Base-by-base conservation (phyloP, 1,140 invertebrate genomes). In the Drosophila mauritiana region DNA sequence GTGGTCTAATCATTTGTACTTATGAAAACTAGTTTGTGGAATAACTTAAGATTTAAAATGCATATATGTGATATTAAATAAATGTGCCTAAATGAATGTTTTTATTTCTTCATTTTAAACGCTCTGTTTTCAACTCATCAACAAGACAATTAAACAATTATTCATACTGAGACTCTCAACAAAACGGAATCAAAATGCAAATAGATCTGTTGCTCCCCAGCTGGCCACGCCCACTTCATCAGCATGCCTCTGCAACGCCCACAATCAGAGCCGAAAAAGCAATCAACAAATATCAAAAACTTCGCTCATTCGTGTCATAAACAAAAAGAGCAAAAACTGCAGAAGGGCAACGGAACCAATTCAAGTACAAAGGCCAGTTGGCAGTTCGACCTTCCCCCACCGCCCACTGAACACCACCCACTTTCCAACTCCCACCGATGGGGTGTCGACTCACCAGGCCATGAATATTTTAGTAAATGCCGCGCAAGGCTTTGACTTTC, bases 241-340 rank as follows among this genome's bases (percentile, higher is more conserved):
- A 49, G 40, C 56, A 68, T 57, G 34, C 73, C 25, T 52, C 57
- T 55, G 57, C 10, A 15, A 34, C 43, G 43, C 34, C 68, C 68
- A 67, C 75, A 79, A 83, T 82, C 80, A 82, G 40, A 65, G 79
- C 43, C 72, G 53, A 62, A 80, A 65, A 84, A 73, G 82, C 82
- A 85, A 85, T 85, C 82, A 85, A 78, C 82, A 85, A 85, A 85
- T 85, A 85, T 85, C 82, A 85, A 86, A 84, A 85, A 85, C 82
- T 85, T 78, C 70, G 64, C 73, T 85, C 57, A 85, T 85, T 80
- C 73, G 77, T 74, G 73, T 63, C 73, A 76, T 77, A 85, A 80
- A 80, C 80, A 84, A 84, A 79, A 85, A 80, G 55, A 56, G 53
- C 70, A 68, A 61, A 62, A 48, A 52, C 11, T 55, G 58, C 55